These are phyloP conservation scores for Eupristina koningsbergeri DNA, from an alignment of 1,140 invertebrate species.

Conservation along the genomic window DNA sequence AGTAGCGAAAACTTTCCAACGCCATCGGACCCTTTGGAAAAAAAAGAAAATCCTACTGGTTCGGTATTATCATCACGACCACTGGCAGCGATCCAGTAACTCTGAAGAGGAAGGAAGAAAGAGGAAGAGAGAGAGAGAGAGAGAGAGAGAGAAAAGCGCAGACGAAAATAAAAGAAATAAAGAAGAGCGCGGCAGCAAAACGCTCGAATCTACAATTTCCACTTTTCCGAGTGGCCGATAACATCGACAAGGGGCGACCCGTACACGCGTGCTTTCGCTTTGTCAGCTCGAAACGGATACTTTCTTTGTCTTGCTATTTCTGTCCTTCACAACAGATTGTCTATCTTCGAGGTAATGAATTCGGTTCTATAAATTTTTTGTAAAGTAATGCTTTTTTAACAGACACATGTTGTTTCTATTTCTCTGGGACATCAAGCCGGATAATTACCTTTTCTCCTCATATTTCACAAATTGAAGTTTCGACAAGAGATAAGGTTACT, in stretches of 20 bases:
- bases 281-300: slow-evolving; percentile 39
- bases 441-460: background rate
- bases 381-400: background rate
- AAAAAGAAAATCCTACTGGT: slow-evolving; percentile 22
- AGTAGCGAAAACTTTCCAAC: slow-evolving; percentile 39
- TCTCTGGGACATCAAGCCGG: background rate
- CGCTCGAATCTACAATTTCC: slow-evolving; percentile 49
- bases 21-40: background rate
- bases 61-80: slow-evolving; percentile 49
- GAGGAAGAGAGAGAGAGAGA: background rate
- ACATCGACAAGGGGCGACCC: slow-evolving; percentile 35
- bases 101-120: background rate
- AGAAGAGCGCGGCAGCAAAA: slow-evolving; percentile 29
- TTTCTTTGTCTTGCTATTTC: slow-evolving; percentile 1
- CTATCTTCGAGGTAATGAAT: slow-evolving; percentile 13
- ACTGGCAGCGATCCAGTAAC: slow-evolving; percentile 46
- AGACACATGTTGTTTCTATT: background rate
- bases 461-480: too few species aligned
- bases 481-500: too few species aligned
- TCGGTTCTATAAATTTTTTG: background rate
- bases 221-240: slow-evolving; percentile 51
- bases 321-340: slow-evolving; percentile 15
- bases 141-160: background rate
- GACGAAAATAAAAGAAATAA: slow-evolving; percentile 14
- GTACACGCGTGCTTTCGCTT: slow-evolving; percentile 28